Evolutionary conservation across 92 coral and sea anemone genomes (phyloP).

Genomic region (Meandrina meandrites): DNA sequence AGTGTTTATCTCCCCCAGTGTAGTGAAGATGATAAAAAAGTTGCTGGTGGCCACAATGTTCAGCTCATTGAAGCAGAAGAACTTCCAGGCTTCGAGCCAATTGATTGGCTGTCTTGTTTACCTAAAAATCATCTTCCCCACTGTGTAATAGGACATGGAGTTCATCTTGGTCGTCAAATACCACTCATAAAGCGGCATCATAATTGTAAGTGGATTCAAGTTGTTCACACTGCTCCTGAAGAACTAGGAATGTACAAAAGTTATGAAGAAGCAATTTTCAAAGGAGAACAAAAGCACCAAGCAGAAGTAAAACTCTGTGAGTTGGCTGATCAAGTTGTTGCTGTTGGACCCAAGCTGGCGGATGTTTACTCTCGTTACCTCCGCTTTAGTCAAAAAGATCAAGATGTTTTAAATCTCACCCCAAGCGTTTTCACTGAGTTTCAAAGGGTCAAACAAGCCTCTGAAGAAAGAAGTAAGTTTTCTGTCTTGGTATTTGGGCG

Average conservation of each 20-base stretch:
- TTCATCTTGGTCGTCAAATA: slow-evolving; percentile 5
- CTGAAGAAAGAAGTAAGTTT: background rate
- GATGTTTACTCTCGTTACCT: slow-evolving; percentile 10
- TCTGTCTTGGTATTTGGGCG: slow-evolving; percentile 21
- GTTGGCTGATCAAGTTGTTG: slow-evolving; percentile 25
- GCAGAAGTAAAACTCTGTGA: slow-evolving; percentile 15
- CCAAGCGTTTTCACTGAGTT: slow-evolving; percentile 25
- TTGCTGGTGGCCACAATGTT: background rate
- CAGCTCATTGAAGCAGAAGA: slow-evolving; percentile 2
- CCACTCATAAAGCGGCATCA: background rate
- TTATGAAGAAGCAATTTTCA: slow-evolving; percentile 1
- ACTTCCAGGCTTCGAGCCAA: background rate
- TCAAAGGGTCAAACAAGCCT: background rate
- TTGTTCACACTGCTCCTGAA: slow-evolving; percentile 21
- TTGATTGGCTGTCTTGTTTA: background rate
- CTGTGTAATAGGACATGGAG: slow-evolving; percentile 26
- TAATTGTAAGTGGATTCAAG: slow-evolving; percentile 22
- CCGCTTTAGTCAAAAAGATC: background rate
- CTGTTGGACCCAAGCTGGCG: slow-evolving; percentile 26
- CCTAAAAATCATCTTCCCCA: background rate
- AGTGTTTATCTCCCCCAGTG: slow-evolving; percentile 15
- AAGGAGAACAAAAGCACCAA: slow-evolving; percentile 3
- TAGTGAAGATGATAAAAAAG: background rate
- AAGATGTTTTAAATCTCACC: background rate
- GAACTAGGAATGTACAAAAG: slow-evolving; percentile 29